Conservation (phyloP, 2,888 invertebrate species). For the Aricia artaxerxes region DNA sequence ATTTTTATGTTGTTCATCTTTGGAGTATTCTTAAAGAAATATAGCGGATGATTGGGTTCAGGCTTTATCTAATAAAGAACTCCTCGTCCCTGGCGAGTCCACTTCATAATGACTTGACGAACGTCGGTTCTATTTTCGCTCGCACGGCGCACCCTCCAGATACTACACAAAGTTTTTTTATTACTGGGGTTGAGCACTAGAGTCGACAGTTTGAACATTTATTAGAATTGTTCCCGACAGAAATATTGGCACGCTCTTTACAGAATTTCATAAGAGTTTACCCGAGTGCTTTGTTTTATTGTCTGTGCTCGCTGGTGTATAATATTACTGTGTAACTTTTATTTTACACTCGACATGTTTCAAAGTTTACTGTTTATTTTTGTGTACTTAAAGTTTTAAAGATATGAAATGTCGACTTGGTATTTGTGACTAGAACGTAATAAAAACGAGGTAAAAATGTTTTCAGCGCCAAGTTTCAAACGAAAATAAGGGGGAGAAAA, state of each 20-base stretch:
- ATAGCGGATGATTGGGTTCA: too few species aligned
- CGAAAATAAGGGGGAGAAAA: neutral
- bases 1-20: neutral
- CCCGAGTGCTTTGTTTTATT: constrained; percentile 12
- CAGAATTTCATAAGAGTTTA: constrained; percentile 9
- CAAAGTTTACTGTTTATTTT: constrained; percentile 8
- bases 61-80: neutral
- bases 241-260: constrained; percentile 27
- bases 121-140: constrained; percentile 7
- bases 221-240: constrained; percentile 18
- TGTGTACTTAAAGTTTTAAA: neutral
- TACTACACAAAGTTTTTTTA: constrained; percentile 8
- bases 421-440: neutral
- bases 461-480: neutral
- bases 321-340: neutral
- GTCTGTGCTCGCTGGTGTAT: constrained; percentile 12
- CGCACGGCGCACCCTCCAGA: neutral
- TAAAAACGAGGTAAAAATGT: neutral
- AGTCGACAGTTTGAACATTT: constrained; percentile 24
- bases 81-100: neutral
- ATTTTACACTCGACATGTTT: neutral
- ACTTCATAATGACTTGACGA: neutral
- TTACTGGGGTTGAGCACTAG: neutral
- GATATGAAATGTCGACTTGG: neutral
- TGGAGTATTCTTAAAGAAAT: neutral